Evolutionary conservation across 2,113 vertebrate species (phyloP).

Genomic region (Datnioides undecimradiatus): DNA sequence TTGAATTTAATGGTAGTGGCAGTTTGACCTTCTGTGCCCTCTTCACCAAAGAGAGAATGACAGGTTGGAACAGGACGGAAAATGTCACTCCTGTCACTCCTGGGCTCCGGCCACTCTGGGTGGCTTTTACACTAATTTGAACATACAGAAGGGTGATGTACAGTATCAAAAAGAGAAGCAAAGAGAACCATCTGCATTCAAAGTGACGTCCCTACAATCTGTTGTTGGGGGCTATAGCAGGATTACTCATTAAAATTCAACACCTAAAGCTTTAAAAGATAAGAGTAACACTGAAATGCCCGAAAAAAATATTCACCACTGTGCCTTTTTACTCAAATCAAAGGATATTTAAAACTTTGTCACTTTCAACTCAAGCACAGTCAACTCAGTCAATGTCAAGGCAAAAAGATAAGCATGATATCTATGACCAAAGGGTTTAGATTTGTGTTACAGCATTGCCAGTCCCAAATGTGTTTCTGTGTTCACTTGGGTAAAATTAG

Average conservation of each 20-base stretch:
- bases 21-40: slow-evolving; percentile 66
- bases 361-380: slow-evolving; percentile 52
- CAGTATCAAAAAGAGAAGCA: slow-evolving; percentile 18
- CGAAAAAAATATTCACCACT: slow-evolving; percentile 2
- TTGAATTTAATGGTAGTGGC: slow-evolving; percentile 62
- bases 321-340: slow-evolving; percentile 35
- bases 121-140: slow-evolving; percentile 35
- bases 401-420: slow-evolving; percentile 33
- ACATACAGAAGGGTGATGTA: slow-evolving; percentile 11
- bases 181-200: slow-evolving; percentile 11
- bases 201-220: neutral
- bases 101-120: slow-evolving; percentile 17
- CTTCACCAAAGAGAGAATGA: slow-evolving; percentile 35
- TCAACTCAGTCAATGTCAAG: slow-evolving; percentile 18
- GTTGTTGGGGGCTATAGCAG: slow-evolving; percentile 21
- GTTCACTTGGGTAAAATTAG: slow-evolving; percentile 21
- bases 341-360: slow-evolving; percentile 59
- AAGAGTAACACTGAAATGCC: slow-evolving; percentile 13
- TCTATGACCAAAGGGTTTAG: slow-evolving; percentile 35
- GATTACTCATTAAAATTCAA: slow-evolving; percentile 55
- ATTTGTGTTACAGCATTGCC: slow-evolving; percentile 37
- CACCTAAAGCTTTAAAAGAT: slow-evolving; percentile 39
- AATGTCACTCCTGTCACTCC: slow-evolving; percentile 67
- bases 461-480: slow-evolving; percentile 26
- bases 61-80: slow-evolving; percentile 47